Conservation (phyloP, 1,140 invertebrate species). For the Diabrotica virgifera region DNA sequence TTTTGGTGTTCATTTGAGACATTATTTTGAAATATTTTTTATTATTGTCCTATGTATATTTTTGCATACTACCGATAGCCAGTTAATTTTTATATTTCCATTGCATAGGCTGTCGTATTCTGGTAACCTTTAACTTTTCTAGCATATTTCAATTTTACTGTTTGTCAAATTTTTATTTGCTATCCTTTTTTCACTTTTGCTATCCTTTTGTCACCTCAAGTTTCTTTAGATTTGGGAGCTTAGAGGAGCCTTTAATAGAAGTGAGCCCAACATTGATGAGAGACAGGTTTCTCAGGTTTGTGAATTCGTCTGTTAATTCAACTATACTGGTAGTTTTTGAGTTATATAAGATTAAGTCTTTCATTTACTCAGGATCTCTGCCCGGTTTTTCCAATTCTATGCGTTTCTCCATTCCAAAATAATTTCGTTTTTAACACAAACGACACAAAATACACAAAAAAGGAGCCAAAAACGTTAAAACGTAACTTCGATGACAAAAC, state of each 20-base stretch:
- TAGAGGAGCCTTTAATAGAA: conserved; percentile 91
- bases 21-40: too few species aligned
- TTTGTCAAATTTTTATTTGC: too few species aligned
- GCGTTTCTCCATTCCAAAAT: conserved; percentile 80
- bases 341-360: conserved; percentile 93
- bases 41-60: too few species aligned
- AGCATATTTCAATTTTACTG: too few species aligned
- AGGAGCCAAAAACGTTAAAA: conserved; percentile 4
- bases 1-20: too few species aligned
- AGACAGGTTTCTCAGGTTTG: conserved; percentile 83
- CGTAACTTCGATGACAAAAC: conserved; percentile 19
- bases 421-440: conserved; percentile 12
- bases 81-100: too few species aligned
- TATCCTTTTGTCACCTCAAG: conserved; percentile 70
- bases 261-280: conserved; percentile 95
- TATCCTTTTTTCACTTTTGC: too few species aligned
- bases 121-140: too few species aligned
- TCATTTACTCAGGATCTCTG: conserved; percentile 73
- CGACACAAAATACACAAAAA: conserved; percentile 13
- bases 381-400: conserved; percentile 86
- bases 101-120: too few species aligned
- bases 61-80: too few species aligned
- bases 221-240: conserved; percentile 84
- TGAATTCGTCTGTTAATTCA: conserved; percentile 89
- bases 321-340: conserved; percentile 89